Evolutionary conservation across 2,888 invertebrate genomes (phyloP).

Genomic region (Ichneumon xanthorius): DNA sequence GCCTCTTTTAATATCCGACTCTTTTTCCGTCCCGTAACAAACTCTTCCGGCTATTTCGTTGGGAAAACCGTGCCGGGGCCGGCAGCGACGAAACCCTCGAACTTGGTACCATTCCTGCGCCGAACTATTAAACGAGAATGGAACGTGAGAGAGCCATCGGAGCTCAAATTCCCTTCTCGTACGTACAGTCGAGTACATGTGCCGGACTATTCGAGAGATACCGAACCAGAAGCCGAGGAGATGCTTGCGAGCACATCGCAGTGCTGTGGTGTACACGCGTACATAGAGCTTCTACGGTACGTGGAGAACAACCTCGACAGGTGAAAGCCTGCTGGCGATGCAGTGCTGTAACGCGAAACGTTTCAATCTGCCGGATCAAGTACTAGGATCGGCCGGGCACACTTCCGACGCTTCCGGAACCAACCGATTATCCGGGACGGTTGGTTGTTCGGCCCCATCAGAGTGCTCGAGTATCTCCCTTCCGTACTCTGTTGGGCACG

Average conservation of each 20-base stretch:
- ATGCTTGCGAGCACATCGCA: slow-evolving; percentile 21
- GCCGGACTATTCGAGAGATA: slow-evolving; percentile 41
- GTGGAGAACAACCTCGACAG: slow-evolving; percentile 51
- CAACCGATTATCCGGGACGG: slow-evolving; percentile 64
- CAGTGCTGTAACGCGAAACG: slow-evolving; percentile 65
- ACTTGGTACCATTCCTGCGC: neutral
- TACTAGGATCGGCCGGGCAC: slow-evolving; percentile 64
- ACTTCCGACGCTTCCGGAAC: slow-evolving; percentile 69
- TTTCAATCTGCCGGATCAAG: slow-evolving; percentile 75
- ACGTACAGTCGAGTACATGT: neutral
- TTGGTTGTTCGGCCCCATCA: slow-evolving; percentile 59
- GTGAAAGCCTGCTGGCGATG: slow-evolving; percentile 50
- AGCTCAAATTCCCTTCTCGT: slow-evolving; percentile 9
- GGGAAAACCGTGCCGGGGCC: slow-evolving; percentile 2
- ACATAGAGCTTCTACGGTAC: slow-evolving; percentile 43
- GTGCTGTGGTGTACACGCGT: neutral
- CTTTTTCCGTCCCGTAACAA: slow-evolving; percentile 16
- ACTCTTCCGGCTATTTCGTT: slow-evolving; percentile 9
- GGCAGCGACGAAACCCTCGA: neutral
- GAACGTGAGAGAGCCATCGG: slow-evolving; percentile 18
- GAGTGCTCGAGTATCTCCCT: slow-evolving; percentile 54
- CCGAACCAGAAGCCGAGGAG: slow-evolving; percentile 27
- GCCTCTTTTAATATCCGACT: slow-evolving; percentile 28
- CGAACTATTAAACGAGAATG: slow-evolving; percentile 25
- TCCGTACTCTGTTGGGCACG: slow-evolving; percentile 32